Evolutionary conservation across 1,140 invertebrate genomes (phyloP).

Genomic region (Bicyclus anynana): DNA sequence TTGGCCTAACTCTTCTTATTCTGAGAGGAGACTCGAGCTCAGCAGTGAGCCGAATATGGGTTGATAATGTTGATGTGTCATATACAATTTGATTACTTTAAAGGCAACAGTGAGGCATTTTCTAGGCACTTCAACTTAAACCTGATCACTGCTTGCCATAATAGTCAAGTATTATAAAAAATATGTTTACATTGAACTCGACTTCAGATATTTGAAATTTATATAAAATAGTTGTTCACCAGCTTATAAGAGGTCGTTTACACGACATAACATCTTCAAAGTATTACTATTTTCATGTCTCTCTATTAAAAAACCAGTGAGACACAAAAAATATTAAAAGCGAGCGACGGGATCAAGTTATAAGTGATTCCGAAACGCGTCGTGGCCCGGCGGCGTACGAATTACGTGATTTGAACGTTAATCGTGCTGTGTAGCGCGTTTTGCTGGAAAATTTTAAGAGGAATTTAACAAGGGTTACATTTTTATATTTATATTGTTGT

Average conservation of each 20-base stretch:
- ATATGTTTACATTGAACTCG: too few relatives aligned
- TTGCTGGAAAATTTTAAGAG: not conserved
- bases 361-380: not conserved
- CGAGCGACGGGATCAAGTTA: not conserved
- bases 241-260: not conserved
- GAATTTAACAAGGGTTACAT: not conserved
- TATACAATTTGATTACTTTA: too few relatives aligned
- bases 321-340: conserved; percentile 2
- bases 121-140: too few relatives aligned
- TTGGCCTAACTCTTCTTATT: too few relatives aligned
- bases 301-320: not conserved
- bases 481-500: not conserved
- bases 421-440: not conserved
- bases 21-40: too few relatives aligned
- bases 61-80: too few relatives aligned
- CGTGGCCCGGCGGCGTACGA: not conserved
- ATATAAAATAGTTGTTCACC: not conserved
- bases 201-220: too few relatives aligned
- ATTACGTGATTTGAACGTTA: not conserved
- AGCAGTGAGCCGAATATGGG: too few relatives aligned
- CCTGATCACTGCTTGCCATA: too few relatives aligned
- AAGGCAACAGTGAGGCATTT: too few relatives aligned
- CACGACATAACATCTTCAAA: not conserved
- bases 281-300: not conserved
- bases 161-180: too few relatives aligned